Conservation (phyloP, 2,797 vertebrate genomes). For the Thamnophis elegans region DNA sequence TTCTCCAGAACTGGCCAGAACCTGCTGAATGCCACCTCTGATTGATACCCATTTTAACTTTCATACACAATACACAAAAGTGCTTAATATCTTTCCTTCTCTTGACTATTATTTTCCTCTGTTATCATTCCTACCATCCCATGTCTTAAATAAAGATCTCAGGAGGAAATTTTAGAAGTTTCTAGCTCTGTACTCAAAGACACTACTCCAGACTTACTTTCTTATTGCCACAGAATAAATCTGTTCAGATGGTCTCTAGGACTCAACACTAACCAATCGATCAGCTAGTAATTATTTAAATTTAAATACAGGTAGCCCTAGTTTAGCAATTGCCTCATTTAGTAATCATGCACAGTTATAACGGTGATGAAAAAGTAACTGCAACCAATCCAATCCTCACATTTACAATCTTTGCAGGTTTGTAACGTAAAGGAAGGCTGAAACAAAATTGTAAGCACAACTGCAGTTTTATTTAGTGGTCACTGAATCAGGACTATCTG, state of each 20-base stretch:
- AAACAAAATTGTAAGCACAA: not conserved
- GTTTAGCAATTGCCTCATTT: not conserved
- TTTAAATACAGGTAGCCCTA: not conserved
- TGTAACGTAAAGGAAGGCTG: not conserved
- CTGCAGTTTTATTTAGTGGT: not conserved
- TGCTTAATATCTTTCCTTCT: not conserved
- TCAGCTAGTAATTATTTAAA: not conserved
- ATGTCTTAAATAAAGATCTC: slow-evolving; percentile 12
- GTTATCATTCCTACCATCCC: not conserved
- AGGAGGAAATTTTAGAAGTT: not conserved
- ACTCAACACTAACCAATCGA: not conserved
- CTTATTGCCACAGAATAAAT: not conserved
- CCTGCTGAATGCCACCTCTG: too few relatives aligned
- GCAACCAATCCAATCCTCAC: not conserved
- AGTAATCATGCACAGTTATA: not conserved
- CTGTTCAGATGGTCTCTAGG: not conserved
- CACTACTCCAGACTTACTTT: not conserved
- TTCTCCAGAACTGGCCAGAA: too few relatives aligned
- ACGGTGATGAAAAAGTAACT: not conserved
- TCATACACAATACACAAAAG: slow-evolving; percentile 23
- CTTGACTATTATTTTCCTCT: not conserved
- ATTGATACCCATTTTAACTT: slow-evolving; percentile 19
- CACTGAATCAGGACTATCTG: not conserved
- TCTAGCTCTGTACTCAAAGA: not conserved
- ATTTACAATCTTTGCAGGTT: not conserved